Base-by-base conservation (phyloP, 35 echinoderm and acorn worm species). In the Holothuria glaberrima region DNA sequence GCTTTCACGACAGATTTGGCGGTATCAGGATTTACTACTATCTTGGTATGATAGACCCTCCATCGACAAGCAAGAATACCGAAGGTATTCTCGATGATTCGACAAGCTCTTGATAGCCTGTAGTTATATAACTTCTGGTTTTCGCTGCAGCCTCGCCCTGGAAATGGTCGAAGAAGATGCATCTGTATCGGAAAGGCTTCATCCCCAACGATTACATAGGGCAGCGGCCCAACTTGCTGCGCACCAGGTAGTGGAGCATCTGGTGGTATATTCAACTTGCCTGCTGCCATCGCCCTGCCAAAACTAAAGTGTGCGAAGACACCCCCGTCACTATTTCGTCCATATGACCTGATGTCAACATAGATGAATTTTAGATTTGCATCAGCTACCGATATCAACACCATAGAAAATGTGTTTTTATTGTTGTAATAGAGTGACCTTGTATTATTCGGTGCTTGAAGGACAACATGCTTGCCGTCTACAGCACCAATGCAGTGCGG, bases 41-140 rank as follows among this genome's bases (percentile, higher is more conserved):
- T 80, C 12, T 75, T 26, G 22, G 80, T 82, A 38, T 79, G 28
- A 62, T 80, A 91, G 3, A 94, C 75, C 0, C 93, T 19, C 84
- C 90, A 89, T 78, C 75, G 91, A 6, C 68, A 68, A 19, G 90
- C 83, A 6, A 94, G 45, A 35, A 94, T 87, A 9, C 93, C 93
- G 31, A 94, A 94, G 14, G 93, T 48, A 71, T 94, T 94, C 86
- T 94, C 93, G 29, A 94, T 68, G 19, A 88, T 76, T 1, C 93
- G 70, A 12, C 89, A 9, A 45, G 93, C 93, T 35, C 89, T 62
- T 3, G 71, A 82, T 26, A 94, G 46, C 30, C 93, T 44, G 66
- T 94, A 94, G 65, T 94, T 94, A 38, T 69, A 94, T 33, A 94
- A 58, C 25, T 33, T 4, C 56, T 94, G 21, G 21, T 88, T 16